A percentile compares a stretch with the other conserved stretches of the same genome.
Conservation (phyloP, 2,113 vertebrate genomes). For the Cryptotis parvus region DNA sequence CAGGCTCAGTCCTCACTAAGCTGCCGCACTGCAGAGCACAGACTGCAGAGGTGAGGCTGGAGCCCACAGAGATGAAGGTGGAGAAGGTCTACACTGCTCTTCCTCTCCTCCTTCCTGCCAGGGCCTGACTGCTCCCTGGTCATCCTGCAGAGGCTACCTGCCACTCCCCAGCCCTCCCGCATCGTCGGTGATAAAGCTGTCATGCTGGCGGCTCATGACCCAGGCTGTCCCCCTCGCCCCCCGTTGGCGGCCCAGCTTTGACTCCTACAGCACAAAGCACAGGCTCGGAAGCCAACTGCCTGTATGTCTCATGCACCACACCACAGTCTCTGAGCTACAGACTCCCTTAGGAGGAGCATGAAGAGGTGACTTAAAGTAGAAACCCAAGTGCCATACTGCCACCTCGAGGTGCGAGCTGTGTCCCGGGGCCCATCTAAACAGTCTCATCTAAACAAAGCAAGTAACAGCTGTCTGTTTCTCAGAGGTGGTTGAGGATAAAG, state of each 20-base stretch:
- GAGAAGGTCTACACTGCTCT: neutral
- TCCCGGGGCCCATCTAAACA: neutral
- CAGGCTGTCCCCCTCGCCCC: neutral
- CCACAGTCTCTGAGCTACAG: neutral
- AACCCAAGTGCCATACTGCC: neutral
- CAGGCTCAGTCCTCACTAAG: neutral
- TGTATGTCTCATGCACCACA: neutral
- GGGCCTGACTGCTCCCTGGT: neutral
- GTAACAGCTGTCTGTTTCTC: neutral
- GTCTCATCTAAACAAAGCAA: slow-evolving; percentile 14
- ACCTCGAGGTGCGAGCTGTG: neutral
- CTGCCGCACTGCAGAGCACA: neutral
- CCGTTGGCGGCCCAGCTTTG: neutral
- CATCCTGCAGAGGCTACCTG: neutral
- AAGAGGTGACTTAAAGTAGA: neutral
- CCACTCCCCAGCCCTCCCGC: neutral
- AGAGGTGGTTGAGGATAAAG: neutral
- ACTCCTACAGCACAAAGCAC: neutral
- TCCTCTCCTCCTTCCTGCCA: neutral
- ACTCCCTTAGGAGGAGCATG: neutral
- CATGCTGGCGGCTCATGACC: neutral
- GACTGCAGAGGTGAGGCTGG: slow-evolving; percentile 15
- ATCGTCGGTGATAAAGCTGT: neutral
- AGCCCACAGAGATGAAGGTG: neutral
- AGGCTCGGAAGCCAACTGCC: neutral